Conservation (phyloP, 1,140 invertebrate genomes). For the Microplitis demolitor region DNA sequence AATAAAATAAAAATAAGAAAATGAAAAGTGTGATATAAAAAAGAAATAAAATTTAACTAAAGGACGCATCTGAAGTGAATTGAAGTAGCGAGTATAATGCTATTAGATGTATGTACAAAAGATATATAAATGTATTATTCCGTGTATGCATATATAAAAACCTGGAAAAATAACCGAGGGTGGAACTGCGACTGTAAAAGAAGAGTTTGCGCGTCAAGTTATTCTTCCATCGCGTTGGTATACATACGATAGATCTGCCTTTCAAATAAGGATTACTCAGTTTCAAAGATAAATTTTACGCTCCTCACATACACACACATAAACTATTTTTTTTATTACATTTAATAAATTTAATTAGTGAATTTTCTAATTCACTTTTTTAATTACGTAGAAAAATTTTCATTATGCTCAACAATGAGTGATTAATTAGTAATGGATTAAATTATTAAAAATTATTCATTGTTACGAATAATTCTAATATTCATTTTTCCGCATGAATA, state of each 20-base stretch:
- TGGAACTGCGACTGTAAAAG: constrained; percentile 12
- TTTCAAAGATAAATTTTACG: constrained; percentile 35
- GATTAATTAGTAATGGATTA: too few relatives aligned
- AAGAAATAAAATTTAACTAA: background rate
- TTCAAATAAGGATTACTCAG: constrained; percentile 37
- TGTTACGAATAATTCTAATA: too few relatives aligned
- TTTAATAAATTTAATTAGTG: background rate
- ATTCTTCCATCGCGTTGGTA: constrained; percentile 32
- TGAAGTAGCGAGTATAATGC: background rate
- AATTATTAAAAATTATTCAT: too few relatives aligned
- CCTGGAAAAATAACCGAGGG: background rate
- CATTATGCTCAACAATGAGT: too few relatives aligned
- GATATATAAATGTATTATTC: constrained; percentile 3
- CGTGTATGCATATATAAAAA: constrained; percentile 1
- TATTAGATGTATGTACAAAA: background rate
- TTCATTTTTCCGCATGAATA: too few relatives aligned
- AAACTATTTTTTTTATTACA: background rate
- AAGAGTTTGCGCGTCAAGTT: constrained; percentile 26
- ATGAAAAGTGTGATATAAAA: background rate
- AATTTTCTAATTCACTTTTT: too few relatives aligned
- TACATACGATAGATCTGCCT: constrained; percentile 33
- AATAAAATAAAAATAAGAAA: background rate
- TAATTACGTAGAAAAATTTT: too few relatives aligned
- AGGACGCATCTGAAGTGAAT: constrained; percentile 1
- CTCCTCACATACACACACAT: constrained; percentile 35